These are phyloP conservation scores for Lordiphosa stackelbergi DNA, from an alignment of 1,140 invertebrate genomes.

Conservation along the genomic window DNA sequence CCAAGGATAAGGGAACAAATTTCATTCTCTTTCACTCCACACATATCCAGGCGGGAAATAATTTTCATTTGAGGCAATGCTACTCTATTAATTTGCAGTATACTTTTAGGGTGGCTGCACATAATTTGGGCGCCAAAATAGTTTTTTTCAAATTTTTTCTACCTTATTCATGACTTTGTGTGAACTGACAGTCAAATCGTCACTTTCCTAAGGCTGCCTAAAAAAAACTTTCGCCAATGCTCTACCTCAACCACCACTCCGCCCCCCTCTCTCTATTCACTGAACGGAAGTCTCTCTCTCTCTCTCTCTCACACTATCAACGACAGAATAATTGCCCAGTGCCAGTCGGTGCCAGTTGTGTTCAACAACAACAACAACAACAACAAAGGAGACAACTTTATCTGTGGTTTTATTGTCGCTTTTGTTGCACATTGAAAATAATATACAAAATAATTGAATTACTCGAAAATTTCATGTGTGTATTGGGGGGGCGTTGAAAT, in stretches of 20 bases:
- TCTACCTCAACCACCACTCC: no score
- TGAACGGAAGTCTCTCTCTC: conserved; percentile 41
- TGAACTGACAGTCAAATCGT: no score
- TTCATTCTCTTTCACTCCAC: no score
- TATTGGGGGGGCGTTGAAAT: conserved; percentile 58
- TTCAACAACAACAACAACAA: conserved; percentile 46
- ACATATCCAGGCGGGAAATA: no score
- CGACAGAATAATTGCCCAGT: conserved; percentile 57
- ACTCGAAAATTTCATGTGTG: conserved; percentile 28
- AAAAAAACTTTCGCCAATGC: conserved; percentile 9
- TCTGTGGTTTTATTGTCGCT: conserved; percentile 66
- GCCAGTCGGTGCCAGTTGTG: conserved; percentile 71
- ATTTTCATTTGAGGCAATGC: no score
- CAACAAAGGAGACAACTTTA: conserved; percentile 23
- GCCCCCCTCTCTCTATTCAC: no score
- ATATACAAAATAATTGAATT: conserved; percentile 75
- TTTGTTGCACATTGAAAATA: conserved; percentile 74
- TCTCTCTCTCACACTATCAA: conserved; percentile 33
- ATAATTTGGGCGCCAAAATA: no score
- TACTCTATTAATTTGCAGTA: no score
- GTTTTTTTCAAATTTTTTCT: no score
- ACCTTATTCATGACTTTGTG: no score
- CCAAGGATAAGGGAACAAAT: no score
- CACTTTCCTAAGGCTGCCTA: not conserved
- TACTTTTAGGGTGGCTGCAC: no score